Evolutionary conservation across 2,888 invertebrate species (phyloP).

Genomic region (Holacanthella duospinosa): DNA sequence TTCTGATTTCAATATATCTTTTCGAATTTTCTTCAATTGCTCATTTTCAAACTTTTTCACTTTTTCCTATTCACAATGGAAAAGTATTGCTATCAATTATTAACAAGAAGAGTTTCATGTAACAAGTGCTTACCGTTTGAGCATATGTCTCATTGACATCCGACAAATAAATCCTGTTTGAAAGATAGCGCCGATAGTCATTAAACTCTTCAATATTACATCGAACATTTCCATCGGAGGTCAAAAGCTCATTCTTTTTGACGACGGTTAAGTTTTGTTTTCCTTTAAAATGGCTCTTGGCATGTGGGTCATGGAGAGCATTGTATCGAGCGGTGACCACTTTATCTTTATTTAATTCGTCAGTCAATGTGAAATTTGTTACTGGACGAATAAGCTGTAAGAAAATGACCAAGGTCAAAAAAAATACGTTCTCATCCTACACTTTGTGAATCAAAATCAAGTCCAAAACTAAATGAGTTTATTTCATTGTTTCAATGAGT

Average conservation of each 20-base stretch:
- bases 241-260: neutral
- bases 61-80: neutral
- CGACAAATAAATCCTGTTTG: neutral
- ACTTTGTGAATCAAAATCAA: too few relatives aligned
- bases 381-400: neutral
- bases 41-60: neutral
- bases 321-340: neutral
- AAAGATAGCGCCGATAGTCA: neutral
- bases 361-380: neutral
- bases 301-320: neutral
- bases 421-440: too few relatives aligned
- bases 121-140: neutral
- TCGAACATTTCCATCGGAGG: neutral
- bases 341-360: neutral
- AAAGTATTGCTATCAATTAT: too few relatives aligned
- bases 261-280: neutral
- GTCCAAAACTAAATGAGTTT: too few relatives aligned
- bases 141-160: neutral
- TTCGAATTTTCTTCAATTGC: neutral
- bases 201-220: conserved; percentile 1
- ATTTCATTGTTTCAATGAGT: too few relatives aligned
- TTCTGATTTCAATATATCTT: neutral
- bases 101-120: too few relatives aligned
- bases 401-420: neutral
- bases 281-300: neutral